phyloP scores from a whole-genome alignment of 2,113 vertebrate genomes.

The Gobius niger region DNA sequence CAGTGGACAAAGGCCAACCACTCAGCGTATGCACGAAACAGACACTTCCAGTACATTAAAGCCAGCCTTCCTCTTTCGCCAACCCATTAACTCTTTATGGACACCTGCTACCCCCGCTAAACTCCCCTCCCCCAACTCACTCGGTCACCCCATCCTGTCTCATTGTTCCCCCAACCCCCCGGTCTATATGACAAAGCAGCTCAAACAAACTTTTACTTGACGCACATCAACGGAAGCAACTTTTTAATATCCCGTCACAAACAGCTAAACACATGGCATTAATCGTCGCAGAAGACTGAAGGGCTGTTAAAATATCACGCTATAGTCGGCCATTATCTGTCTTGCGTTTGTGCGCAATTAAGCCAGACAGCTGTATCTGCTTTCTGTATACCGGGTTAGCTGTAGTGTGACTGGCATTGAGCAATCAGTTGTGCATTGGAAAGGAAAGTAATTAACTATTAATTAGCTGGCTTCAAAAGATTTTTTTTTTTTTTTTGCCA shows the following conservation, averaged over 20 bases:
- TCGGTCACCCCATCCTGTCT: constrained; percentile 22
- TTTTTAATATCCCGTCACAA: constrained; percentile 14
- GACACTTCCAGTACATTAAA: constrained; percentile 20
- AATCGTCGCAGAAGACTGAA: constrained; percentile 35
- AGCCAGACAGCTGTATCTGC: constrained; percentile 60
- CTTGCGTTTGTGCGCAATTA: constrained; percentile 59
- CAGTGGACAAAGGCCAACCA: constrained; percentile 14
- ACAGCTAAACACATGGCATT: constrained; percentile 23
- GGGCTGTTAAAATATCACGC: constrained; percentile 18
- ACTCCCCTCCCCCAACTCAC: constrained; percentile 27
- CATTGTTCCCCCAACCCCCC: constrained; percentile 28
- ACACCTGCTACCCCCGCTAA: constrained; percentile 68
- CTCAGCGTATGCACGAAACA: neutral
- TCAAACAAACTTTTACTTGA: constrained; percentile 17
- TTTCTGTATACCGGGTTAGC: constrained; percentile 54
- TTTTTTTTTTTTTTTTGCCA: constrained; percentile 39
- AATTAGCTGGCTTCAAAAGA: constrained; percentile 75
- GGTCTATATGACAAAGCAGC: constrained; percentile 42
- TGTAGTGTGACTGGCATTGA: constrained; percentile 65
- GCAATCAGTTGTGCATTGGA: constrained; percentile 62
- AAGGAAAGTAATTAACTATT: constrained; percentile 76
- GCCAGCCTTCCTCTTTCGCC: constrained; percentile 27
- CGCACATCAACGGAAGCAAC: constrained; percentile 4
- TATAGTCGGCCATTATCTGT: constrained; percentile 60
- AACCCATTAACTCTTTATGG: constrained; percentile 57